Percentiles rank a stretch among this genome's conserved stretches.
These are phyloP conservation scores for Aphelocoma californica DNA, from an alignment of 2,797 vertebrate genomes.

Conservation along the genomic window DNA sequence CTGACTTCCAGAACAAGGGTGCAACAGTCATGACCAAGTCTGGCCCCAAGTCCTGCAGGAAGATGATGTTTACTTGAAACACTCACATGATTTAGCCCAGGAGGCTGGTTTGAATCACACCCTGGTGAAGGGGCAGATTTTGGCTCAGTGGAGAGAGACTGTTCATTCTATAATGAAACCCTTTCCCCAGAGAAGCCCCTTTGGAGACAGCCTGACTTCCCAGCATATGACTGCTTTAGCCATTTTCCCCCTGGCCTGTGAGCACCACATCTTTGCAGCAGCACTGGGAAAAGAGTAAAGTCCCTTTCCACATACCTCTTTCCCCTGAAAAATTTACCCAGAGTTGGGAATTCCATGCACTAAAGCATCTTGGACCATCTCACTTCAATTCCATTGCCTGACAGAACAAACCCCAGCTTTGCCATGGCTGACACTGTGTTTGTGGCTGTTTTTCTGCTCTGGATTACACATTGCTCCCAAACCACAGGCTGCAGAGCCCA, in stretches of 20 bases:
- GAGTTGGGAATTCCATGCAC: accelerated
- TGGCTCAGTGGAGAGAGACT: background rate
- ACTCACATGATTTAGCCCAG: background rate
- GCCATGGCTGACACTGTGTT: background rate
- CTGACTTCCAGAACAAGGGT: background rate
- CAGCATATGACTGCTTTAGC: background rate
- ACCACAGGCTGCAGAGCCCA: background rate
- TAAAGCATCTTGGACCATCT: background rate
- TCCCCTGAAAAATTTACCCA: background rate
- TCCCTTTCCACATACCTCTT: background rate
- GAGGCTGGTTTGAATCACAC: background rate
- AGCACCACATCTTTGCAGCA: background rate
- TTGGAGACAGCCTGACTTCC: background rate
- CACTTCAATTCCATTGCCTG: background rate
- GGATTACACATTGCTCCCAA: background rate
- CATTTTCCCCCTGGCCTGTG: background rate
- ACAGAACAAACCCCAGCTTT: background rate
- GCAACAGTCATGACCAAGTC: background rate
- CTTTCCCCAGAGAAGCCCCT: background rate
- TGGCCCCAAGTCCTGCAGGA: background rate
- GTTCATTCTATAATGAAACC: background rate
- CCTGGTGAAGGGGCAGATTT: background rate
- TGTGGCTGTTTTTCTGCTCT: background rate
- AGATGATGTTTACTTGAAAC: background rate
- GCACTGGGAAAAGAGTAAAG: background rate